Evolutionary conservation across 2,888 invertebrate species (phyloP).

Genomic region (Dendrolimus houi): DNA sequence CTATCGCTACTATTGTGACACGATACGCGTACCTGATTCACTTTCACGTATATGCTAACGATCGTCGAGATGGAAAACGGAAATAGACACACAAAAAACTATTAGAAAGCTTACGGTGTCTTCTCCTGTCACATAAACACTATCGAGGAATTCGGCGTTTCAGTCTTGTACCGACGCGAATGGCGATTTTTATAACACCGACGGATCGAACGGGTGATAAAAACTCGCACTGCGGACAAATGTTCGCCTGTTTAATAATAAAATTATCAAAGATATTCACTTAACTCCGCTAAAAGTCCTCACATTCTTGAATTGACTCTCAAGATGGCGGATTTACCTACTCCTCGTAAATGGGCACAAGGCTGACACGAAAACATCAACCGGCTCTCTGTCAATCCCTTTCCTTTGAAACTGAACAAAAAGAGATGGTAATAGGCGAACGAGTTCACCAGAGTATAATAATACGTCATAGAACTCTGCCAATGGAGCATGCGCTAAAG

Average conservation of each 20-base stretch:
- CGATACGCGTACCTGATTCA: conserved; percentile 54
- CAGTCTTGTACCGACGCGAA: conserved; percentile 41
- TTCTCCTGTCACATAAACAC: conserved; percentile 76
- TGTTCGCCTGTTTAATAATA: conserved; percentile 63
- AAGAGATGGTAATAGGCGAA: conserved; percentile 60
- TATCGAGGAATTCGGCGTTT: conserved; percentile 66
- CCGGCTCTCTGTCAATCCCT: conserved; percentile 68
- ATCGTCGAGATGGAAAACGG: conserved; percentile 71
- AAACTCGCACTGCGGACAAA: conserved; percentile 41
- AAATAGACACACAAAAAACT: conserved; percentile 75
- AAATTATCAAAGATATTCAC: conserved; percentile 64
- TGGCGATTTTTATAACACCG: conserved; percentile 39
- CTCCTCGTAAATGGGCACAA: conserved; percentile 76
- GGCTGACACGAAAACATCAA: conserved; percentile 77
- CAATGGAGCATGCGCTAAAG: conserved; percentile 65
- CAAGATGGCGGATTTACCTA: conserved; percentile 80
- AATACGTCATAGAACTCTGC: conserved; percentile 59
- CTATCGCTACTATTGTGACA: conserved; percentile 33
- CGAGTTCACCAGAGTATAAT: conserved; percentile 51
- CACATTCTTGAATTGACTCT: conserved; percentile 79
- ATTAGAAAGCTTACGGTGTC: conserved; percentile 76
- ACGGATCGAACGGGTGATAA: conserved; percentile 34
- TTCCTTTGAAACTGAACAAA: conserved; percentile 49
- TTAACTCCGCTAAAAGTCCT: conserved; percentile 67
- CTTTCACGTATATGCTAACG: conserved; percentile 69